Conservation (phyloP, 2,888 invertebrate species). For the Aricia artaxerxes region DNA sequence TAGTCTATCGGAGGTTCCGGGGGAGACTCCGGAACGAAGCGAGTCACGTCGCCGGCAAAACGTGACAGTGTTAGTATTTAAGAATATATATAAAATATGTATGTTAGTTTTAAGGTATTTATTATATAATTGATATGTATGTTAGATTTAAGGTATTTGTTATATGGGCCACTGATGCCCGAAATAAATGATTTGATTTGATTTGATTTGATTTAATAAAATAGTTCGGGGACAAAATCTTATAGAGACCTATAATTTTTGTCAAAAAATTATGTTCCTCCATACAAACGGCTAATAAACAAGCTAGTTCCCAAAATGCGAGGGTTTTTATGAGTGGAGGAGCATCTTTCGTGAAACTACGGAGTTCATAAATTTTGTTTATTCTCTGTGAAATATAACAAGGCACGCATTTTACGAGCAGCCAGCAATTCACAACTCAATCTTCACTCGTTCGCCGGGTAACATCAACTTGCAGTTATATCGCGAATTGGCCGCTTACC, state of each 20-base stretch:
- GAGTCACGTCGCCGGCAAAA: no score
- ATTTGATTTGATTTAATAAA: no score
- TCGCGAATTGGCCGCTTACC: constrained; percentile 69
- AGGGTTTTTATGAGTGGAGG: constrained; percentile 28
- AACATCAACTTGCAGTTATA: constrained; percentile 74
- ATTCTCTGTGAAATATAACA: constrained; percentile 57
- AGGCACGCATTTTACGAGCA: constrained; percentile 68
- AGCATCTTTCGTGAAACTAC: constrained; percentile 40
- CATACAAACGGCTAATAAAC: constrained; percentile 7
- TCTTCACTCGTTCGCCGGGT: constrained; percentile 71
- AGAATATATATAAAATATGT: no score
- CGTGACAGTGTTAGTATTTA: no score
- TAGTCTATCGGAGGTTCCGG: no score
- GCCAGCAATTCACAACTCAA: constrained; percentile 68
- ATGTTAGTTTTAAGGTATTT: no score
- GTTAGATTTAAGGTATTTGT: no score
- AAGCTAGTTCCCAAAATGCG: constrained; percentile 27
- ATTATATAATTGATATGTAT: no score
- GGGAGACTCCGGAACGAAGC: no score
- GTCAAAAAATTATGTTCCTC: not conserved
- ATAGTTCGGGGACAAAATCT: not conserved
- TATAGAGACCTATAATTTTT: not conserved
- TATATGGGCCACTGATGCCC: no score
- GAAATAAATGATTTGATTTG: no score
- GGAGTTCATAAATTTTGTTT: constrained; percentile 57